Evolutionary conservation across 1,140 invertebrate genomes (phyloP).

Genomic region (Drosophila ohnishii): DNA sequence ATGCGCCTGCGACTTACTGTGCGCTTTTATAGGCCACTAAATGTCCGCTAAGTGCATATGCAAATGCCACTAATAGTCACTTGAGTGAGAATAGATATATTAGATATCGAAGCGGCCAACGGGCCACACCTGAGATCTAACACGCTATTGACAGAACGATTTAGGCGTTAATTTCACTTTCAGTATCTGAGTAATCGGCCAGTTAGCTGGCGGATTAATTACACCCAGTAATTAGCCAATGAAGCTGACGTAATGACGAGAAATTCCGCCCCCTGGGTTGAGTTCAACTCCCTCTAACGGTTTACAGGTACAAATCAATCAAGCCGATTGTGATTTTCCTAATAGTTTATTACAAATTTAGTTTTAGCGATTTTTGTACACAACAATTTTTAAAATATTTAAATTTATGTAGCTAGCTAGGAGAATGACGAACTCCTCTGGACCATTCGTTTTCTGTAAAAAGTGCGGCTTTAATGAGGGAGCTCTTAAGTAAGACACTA

Average conservation of each 20-base stretch:
- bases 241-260: background rate
- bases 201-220: constrained; percentile 7
- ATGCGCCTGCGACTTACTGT: constrained; percentile 13
- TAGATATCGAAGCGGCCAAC: constrained; percentile 1
- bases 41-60: constrained; percentile 8
- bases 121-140: constrained; percentile 14
- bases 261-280: background rate
- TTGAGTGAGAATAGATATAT: constrained; percentile 20
- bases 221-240: background rate
- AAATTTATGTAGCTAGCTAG: constrained; percentile 31
- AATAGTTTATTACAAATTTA: constrained; percentile 34
- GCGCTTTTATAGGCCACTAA: constrained; percentile 27
- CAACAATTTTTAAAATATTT: constrained; percentile 48
- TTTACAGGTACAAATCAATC: background rate
- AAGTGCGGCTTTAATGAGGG: constrained; percentile 18
- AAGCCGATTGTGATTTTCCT: background rate
- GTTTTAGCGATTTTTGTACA: constrained; percentile 45
- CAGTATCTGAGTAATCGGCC: constrained; percentile 12
- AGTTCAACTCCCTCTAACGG: background rate
- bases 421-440: constrained; percentile 34
- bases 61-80: constrained; percentile 15
- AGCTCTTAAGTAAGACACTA: constrained; percentile 29
- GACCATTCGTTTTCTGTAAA: constrained; percentile 24
- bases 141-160: constrained; percentile 2
- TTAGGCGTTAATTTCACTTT: constrained; percentile 26